phyloP scores from a whole-genome alignment of 2,113 vertebrate genomes.

The Campylomormyrus tamandua region DNA sequence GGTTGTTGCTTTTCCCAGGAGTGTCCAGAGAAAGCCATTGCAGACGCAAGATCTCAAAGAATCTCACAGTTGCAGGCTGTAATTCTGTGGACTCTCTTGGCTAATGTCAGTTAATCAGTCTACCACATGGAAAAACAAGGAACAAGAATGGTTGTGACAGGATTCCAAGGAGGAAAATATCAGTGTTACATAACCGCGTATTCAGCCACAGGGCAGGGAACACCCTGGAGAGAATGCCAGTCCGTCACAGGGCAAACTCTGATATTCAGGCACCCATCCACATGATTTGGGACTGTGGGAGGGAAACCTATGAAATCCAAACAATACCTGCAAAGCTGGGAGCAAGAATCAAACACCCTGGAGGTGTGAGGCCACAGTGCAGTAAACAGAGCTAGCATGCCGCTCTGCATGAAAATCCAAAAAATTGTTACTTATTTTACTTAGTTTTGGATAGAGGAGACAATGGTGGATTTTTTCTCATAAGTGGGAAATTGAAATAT shows the following conservation, averaged over 20 bases:
- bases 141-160: neutral
- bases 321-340: neutral
- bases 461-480: neutral
- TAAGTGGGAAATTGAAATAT: neutral
- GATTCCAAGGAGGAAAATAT: neutral
- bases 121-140: neutral
- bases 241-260: neutral
- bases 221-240: neutral
- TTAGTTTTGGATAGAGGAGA: neutral
- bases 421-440: neutral
- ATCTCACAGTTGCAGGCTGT: neutral
- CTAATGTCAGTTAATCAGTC: neutral
- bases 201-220: neutral
- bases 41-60: neutral
- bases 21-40: neutral
- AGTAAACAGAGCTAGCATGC: neutral
- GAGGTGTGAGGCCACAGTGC: neutral
- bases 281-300: neutral
- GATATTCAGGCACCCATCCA: neutral
- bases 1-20: neutral
- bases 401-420: neutral
- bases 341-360: neutral
- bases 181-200: neutral
- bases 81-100: neutral
- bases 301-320: neutral